Evolutionary conservation across 1,140 invertebrate genomes (phyloP), one percentile per base, ranked within the genome.

Genomic region (Drosophila santomea): DNA sequence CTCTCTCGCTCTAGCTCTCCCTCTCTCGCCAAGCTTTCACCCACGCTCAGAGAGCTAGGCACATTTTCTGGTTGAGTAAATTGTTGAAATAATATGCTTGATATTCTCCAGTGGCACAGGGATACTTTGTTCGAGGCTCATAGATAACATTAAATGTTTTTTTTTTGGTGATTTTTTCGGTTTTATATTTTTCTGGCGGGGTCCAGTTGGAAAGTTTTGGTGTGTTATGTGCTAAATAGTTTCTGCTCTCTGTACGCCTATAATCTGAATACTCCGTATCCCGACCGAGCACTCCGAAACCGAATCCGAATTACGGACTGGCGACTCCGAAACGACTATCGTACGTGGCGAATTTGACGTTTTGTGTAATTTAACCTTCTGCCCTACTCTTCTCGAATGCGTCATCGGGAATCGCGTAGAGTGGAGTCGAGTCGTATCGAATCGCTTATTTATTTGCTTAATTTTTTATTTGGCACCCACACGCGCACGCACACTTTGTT

Each of bases 341-440:
- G 63, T 69, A 78, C 64, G 75, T 76, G 74, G 74, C 74, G 73
- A 67, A 47, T 80, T 73, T 80, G 82, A 51, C 56, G 74, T 85
- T 82, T 79, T 86, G 82, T 86, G 82, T 88, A 91, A 81, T 84
- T 88, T 90, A 91, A 91, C 86, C 88, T 91, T 91, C 88, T 91
- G 82, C 80, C 88, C 88, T 91, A 91, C 88, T 91, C 67, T 68
- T 58, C 88, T 84, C 67, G 77, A 74, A 89, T 89, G 84, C 84
- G 84, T 89, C 84, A 89, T 89, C 84, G 85, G 76, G 74, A 71
- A 58, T 71, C 67, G 58, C 35, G 36, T 52, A 57, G 64, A 71
- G 60, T 66, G 57, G 54, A 48, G 47, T 47, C 39, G 57, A 61
- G 50, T 67, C 57, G 62, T 47, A 48, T 69, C 48, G 62, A 58